Conservation (phyloP, 2,113 vertebrate genomes). For the Leucosticte australis region DNA sequence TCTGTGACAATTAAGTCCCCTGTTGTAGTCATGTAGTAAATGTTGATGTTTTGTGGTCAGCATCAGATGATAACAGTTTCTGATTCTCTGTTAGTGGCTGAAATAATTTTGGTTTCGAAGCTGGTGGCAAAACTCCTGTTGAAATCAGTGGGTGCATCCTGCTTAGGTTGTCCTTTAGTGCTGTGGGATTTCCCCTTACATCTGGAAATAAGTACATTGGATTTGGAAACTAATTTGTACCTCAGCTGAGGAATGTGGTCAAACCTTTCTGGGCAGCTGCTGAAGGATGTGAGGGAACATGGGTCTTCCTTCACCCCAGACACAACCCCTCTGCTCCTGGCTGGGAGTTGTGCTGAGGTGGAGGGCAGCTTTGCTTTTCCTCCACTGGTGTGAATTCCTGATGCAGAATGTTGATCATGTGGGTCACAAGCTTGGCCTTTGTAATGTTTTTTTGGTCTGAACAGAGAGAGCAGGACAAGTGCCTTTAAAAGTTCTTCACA, state of each 20-base stretch:
- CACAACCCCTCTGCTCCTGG: not conserved
- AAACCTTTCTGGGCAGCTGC: not conserved
- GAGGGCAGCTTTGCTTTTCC: not conserved
- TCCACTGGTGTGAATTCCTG: not conserved
- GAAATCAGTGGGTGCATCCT: not conserved
- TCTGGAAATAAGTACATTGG: slow-evolving; percentile 45
- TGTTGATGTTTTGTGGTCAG: not conserved
- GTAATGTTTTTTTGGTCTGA: not conserved
- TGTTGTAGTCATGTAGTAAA: not conserved
- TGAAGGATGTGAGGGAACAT: not conserved
- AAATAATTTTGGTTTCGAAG: not conserved
- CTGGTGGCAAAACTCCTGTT: not conserved
- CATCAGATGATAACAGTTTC: not conserved
- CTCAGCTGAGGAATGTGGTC: slow-evolving; percentile 17
- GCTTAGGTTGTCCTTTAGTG: not conserved
- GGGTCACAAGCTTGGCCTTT: not conserved
- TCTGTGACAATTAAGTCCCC: not conserved
- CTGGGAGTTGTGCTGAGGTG: not conserved
- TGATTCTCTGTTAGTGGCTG: not conserved
- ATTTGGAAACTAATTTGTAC: slow-evolving; percentile 34
- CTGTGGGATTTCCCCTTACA: not conserved
- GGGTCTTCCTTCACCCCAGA: not conserved
- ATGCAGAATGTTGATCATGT: rapidly evolving
- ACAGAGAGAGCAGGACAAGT: not conserved
- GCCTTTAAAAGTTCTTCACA: not conserved